Evolutionary conservation across 2,888 invertebrate species (phyloP).

Genomic region (Cerceris ruficornis): DNA sequence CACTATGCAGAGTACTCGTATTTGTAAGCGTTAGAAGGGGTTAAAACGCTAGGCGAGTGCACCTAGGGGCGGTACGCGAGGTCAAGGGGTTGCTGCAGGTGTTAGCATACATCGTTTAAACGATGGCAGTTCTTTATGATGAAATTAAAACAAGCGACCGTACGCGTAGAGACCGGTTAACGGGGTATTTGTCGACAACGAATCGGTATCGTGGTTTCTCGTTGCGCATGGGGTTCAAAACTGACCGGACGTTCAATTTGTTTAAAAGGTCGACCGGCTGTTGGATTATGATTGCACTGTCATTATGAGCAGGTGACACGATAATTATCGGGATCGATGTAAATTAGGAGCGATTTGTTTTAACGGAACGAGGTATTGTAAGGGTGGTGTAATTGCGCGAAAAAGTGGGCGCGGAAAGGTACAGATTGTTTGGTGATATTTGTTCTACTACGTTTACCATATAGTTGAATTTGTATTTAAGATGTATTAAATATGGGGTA

Average conservation of each 20-base stretch:
- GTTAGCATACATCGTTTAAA: conserved; percentile 73
- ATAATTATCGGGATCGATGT: neutral
- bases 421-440: no score
- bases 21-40: conserved; percentile 57
- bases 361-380: neutral
- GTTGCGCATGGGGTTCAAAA: neutral
- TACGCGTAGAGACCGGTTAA: conserved; percentile 52
- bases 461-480: no score
- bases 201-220: conserved; percentile 38
- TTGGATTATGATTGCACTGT: conserved; percentile 1
- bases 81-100: conserved; percentile 55
- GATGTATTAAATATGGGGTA: no score
- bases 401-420: no score
- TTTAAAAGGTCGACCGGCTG: neutral
- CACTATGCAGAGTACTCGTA: conserved; percentile 47
- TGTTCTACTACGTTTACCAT: no score
- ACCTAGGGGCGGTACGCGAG: conserved; percentile 6
- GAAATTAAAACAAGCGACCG: conserved; percentile 71
- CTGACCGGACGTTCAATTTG: conserved; percentile 10
- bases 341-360: neutral
- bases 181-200: conserved; percentile 46
- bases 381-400: neutral
- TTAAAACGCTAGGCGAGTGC: conserved; percentile 28
- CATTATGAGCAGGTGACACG: neutral
- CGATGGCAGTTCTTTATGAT: conserved; percentile 65